A percentile compares a stretch with the other conserved stretches of the same genome.
Conservation (phyloP, 2,113 vertebrate species). For the Camarhynchus parvulus region DNA sequence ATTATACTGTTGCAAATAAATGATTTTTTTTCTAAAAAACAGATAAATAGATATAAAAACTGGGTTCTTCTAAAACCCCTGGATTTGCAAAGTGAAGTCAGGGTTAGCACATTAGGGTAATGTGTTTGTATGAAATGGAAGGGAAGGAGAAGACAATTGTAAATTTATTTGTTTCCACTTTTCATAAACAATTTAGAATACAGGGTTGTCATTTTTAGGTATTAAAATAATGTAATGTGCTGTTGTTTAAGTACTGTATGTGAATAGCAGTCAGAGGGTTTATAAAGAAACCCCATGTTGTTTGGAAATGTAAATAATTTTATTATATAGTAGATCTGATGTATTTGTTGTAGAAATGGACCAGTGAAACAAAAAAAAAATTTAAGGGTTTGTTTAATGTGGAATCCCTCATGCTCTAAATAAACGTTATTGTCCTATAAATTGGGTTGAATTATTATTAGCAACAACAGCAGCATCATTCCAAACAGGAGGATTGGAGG, state of each 20-base stretch:
- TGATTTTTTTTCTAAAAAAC: constrained; percentile 58
- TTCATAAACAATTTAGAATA: constrained; percentile 77
- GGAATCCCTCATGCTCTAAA: constrained; percentile 79
- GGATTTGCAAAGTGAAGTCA: constrained; percentile 64
- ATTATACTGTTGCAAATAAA: constrained; percentile 76
- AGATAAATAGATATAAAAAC: constrained; percentile 65
- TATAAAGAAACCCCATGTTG: constrained; percentile 64
- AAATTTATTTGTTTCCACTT: constrained; percentile 75
- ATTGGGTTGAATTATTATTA: constrained; percentile 57
- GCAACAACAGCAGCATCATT: background rate
- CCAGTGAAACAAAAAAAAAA: constrained; percentile 78
- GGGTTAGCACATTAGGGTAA: constrained; percentile 68
- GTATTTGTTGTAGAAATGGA: constrained; percentile 88
- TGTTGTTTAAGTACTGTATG: constrained; percentile 82
- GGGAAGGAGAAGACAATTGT: constrained; percentile 44
- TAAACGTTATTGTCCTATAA: constrained; percentile 81
- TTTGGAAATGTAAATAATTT: constrained; percentile 85
- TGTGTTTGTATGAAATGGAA: constrained; percentile 62
- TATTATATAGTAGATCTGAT: constrained; percentile 81
- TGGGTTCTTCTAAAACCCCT: constrained; percentile 56
- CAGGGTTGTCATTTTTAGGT: constrained; percentile 82
- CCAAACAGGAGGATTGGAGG: background rate
- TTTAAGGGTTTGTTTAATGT: constrained; percentile 82
- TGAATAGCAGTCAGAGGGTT: constrained; percentile 78
- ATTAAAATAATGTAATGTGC: constrained; percentile 77